A percentile compares a stretch with the other conserved stretches of the same genome.
Evolutionary conservation across 1,140 invertebrate species (phyloP).

Genomic region (Littorina saxatilis): DNA sequence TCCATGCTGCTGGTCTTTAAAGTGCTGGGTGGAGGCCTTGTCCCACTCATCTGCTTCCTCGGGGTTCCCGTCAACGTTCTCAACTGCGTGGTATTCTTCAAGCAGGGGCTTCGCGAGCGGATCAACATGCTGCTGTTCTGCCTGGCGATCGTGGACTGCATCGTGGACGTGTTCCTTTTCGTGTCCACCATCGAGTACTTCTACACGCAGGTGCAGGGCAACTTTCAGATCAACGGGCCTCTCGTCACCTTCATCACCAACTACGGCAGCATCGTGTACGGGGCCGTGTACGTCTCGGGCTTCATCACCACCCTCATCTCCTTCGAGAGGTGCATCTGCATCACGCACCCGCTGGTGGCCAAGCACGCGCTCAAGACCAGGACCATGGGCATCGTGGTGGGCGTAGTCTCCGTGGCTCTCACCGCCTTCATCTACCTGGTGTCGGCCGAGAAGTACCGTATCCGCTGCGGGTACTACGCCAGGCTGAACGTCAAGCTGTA

Average conservation of each 20-base stretch:
- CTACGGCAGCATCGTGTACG: background rate
- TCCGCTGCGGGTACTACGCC: background rate
- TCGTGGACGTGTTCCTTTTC: background rate
- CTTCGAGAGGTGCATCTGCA: constrained; percentile 25
- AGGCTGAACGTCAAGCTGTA: background rate
- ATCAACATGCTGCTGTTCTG: constrained; percentile 13
- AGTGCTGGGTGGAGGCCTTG: background rate
- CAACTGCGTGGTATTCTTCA: constrained; percentile 12
- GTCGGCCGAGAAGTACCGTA: constrained; percentile 55
- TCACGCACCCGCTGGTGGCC: constrained; percentile 2
- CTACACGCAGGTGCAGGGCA: background rate
- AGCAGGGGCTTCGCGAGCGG: background rate
- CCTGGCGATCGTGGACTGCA: background rate
- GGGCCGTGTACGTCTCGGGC: background rate
- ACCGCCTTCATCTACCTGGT: background rate
- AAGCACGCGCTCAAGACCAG: constrained; percentile 13
- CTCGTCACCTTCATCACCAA: background rate
- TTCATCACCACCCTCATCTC: background rate
- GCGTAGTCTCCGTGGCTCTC: background rate
- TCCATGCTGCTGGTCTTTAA: background rate
- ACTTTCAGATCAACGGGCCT: background rate
- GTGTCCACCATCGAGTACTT: background rate
- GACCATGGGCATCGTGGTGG: constrained; percentile 12
- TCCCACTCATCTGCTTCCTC: background rate
- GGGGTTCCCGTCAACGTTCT: background rate